These are phyloP conservation scores for Phymatocera aterrima DNA, from an alignment of 2,888 invertebrate genomes.

Conservation along the genomic window DNA sequence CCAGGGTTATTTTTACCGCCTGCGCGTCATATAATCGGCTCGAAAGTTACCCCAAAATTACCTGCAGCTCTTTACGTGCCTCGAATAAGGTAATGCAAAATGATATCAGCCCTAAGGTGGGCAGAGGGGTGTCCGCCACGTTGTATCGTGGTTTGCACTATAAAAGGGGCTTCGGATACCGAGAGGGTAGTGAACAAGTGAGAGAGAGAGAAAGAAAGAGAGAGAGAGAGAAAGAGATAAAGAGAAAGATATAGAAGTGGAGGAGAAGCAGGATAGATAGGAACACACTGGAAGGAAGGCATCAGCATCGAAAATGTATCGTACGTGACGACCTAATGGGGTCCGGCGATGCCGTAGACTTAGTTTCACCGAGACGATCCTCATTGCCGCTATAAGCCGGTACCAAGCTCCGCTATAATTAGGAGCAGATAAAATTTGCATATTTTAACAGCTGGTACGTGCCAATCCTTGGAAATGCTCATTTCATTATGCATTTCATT, in stretches of 20 bases:
- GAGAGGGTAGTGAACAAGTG: no score
- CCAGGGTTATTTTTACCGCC: conserved; percentile 44
- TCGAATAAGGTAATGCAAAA: conserved; percentile 45
- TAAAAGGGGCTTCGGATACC: neutral
- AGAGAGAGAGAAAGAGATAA: conserved; percentile 28
- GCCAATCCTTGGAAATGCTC: conserved; percentile 44
- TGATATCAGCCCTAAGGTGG: conserved; percentile 30
- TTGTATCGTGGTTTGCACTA: conserved; percentile 23
- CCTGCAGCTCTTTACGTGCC: conserved; percentile 45
- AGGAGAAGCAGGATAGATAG: neutral
- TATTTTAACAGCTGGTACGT: conserved; percentile 48
- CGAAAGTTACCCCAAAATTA: conserved; percentile 44
- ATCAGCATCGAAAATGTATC: conserved; percentile 45
- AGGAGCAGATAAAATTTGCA: conserved; percentile 47
- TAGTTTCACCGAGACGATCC: neutral
- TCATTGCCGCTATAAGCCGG: conserved; percentile 13
- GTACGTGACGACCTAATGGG: conserved; percentile 41
- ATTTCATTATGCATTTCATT: conserved; percentile 46
- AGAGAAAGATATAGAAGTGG: neutral
- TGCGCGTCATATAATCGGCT: conserved; percentile 44
- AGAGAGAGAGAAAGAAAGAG: neutral
- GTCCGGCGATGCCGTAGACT: conserved; percentile 1
- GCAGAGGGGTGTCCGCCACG: neutral
- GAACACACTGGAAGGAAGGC: neutral
- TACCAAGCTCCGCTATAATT: conserved; percentile 41